Evolutionary conservation across 2,113 vertebrate genomes (phyloP), one percentile per base, ranked within the genome.

Genomic region (Pluvialis apricaria): DNA sequence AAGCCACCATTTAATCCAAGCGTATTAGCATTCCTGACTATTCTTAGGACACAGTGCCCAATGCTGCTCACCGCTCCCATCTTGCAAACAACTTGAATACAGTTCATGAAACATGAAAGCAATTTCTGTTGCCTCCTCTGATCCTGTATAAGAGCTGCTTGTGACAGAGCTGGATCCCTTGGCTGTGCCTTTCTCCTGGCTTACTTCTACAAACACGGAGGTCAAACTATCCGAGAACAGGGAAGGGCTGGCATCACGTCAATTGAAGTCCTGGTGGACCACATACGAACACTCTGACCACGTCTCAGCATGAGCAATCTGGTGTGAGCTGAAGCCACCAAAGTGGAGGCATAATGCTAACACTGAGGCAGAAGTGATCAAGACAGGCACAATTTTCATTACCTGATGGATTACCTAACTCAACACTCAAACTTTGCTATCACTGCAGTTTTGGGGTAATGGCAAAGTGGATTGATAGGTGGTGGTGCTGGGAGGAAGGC

Each of bases 141-240:
- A 11, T 9, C 19, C 45, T 36, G 24, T 18, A 1, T 8, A 38
- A 51, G 29, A 73, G 52, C 25, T 68, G 42, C 18, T 65, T 69
- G 36, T 80, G 60, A n/a, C 38, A 72, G 52, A 65, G 62, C 24
- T 29, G 44, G 25, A 4, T 38, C 49, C 68, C 26, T 49, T 18
- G 40, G 17, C 72, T 73, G 34, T 3, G 1, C 42, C 31, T 36
- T 61, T 49, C 21, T 77, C 44, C 64, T 11, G 18, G 21, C 11
- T 60, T 40, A 10, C 25, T 72, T 44, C 69, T 68, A 6, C 32
- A 40, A 15, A 25, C 4, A 6, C 0, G 0, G 15, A 22, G 28
- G 16, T 54, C 13, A 36, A 49, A 45, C 26, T 36, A 9, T 3
- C 51, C 36, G 54, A 62, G 73, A 68, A 34, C 15, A 75, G 34